A percentile compares a stretch with the other conserved stretches of the same genome.
Conservation (phyloP, 2,888 invertebrate species). For the Eucriotettix oculatus region DNA sequence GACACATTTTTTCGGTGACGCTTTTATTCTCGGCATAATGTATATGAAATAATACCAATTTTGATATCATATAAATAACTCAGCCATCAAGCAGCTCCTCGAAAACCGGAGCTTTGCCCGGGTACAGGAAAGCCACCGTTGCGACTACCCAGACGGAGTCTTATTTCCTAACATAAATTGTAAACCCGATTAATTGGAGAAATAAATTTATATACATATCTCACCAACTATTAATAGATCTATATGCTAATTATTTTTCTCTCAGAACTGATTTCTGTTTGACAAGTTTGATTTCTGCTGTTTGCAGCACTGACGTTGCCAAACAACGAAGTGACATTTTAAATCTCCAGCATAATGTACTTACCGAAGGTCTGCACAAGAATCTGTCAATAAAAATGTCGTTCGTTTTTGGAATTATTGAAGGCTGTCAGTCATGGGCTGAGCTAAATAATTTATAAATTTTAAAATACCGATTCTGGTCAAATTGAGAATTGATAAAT, state of each 20-base stretch:
- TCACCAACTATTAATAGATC: too few species aligned
- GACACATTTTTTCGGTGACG: conserved; percentile 33
- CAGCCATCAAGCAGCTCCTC: conserved; percentile 8
- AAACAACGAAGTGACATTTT: too few species aligned
- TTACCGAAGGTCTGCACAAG: background rate
- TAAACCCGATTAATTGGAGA: too few species aligned
- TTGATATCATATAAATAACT: conserved; percentile 5
- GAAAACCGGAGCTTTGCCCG: conserved; percentile 7
- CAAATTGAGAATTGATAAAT: too few species aligned
- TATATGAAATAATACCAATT: conserved; percentile 2
- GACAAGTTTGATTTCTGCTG: too few species aligned
- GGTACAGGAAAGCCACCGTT: conserved; percentile 5
- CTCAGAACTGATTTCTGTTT: too few species aligned
- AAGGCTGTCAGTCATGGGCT: background rate
- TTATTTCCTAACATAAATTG: background rate
- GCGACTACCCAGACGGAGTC: background rate
- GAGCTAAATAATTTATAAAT: background rate
- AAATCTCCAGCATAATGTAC: too few species aligned
- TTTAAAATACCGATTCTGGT: background rate
- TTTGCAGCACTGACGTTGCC: too few species aligned
- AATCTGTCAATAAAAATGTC: background rate
- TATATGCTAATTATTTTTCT: too few species aligned
- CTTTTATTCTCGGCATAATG: conserved; percentile 38
- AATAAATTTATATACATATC: too few species aligned
- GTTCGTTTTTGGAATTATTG: background rate